Evolutionary conservation across 2,797 vertebrate species (phyloP).

Genomic region (Acipenser transmontanus): DNA sequence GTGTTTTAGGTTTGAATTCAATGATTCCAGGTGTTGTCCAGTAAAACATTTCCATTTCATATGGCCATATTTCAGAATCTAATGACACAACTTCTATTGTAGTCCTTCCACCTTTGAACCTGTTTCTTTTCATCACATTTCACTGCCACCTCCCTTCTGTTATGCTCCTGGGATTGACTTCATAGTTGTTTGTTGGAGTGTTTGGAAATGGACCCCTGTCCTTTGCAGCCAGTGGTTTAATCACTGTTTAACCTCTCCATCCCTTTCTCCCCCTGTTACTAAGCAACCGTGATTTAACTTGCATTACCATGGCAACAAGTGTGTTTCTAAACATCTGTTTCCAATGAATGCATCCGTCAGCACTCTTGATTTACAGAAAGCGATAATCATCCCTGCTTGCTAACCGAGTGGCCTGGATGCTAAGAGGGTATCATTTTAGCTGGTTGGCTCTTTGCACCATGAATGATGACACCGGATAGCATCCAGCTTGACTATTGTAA

Average conservation of each 20-base stretch:
- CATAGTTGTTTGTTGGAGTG: neutral
- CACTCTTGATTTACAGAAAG: neutral
- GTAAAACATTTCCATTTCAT: too few species aligned
- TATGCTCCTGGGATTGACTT: too few species aligned
- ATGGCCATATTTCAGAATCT: too few species aligned
- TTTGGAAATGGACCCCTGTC: neutral
- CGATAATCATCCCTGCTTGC: slow-evolving; percentile 2
- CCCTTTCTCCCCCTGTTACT: slow-evolving; percentile 6
- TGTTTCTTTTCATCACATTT: too few species aligned
- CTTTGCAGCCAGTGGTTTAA: neutral
- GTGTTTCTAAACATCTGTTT: slow-evolving; percentile 45
- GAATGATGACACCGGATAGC: neutral
- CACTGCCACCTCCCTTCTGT: too few species aligned
- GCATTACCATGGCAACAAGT: slow-evolving; percentile 34
- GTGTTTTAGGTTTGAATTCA: too few species aligned
- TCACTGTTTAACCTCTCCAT: neutral
- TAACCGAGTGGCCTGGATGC: slow-evolving; percentile 26
- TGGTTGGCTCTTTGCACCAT: slow-evolving; percentile 17
- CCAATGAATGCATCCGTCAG: slow-evolving; percentile 26
- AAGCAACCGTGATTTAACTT: slow-evolving; percentile 21
- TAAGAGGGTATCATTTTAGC: slow-evolving; percentile 28
- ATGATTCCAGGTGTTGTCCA: too few species aligned
- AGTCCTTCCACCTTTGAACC: too few species aligned
- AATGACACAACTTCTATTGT: too few species aligned
- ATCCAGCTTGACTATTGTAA: too few species aligned